Base-by-base conservation (phyloP, 2,797 vertebrate species). In the Acomys russatus region DNA sequence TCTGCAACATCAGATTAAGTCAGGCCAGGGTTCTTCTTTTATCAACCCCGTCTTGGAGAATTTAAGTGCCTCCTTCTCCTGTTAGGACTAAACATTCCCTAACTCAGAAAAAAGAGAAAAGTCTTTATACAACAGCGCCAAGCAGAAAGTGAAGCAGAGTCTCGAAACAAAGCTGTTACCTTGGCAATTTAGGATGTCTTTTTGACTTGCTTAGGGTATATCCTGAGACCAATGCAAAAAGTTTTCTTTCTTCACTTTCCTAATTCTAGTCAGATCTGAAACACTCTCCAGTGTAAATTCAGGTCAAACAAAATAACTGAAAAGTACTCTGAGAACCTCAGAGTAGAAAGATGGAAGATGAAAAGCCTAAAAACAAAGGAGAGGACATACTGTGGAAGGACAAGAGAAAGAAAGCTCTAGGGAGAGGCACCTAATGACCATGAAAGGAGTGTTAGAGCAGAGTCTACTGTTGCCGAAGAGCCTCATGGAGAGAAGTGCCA, bases 291-390 rank as follows among this genome's bases (percentile, higher is more conserved):
- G n/a, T 23, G 5, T 80, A 91, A 91, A 64, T 88, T 51, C n/a
- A 73, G 20, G 71, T 91, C 14, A 94, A 87, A 77, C 4, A 59
- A 22, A 73, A 54, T 71, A 78, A 94, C 25, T 66, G 54, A 94
- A 94, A 78, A 14, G 17, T 25, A 91, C 23, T 8, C 22, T 15
- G 51, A 74, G 64, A 92, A 51, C 6, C 23, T 71, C 18, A 92
- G 38, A 85, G 51, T 73, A 20, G 10, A 7, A 88, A 63, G 33
- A 25, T 11, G 9, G 66, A 10, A 74, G 35, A 3, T 66, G 3
- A 74, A 84, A 94, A 38, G 33, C 90, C 7, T 63, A 54, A 88
- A 61, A 71, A 28, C n/a, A 82, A 23, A 92, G 56, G 28, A 23
- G 30, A 63, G 68, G 80, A 77, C 14, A 93, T 14, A 35, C 2